phyloP scores from a whole-genome alignment of 2,113 vertebrate genomes.

The Pteropus alecto region DNA sequence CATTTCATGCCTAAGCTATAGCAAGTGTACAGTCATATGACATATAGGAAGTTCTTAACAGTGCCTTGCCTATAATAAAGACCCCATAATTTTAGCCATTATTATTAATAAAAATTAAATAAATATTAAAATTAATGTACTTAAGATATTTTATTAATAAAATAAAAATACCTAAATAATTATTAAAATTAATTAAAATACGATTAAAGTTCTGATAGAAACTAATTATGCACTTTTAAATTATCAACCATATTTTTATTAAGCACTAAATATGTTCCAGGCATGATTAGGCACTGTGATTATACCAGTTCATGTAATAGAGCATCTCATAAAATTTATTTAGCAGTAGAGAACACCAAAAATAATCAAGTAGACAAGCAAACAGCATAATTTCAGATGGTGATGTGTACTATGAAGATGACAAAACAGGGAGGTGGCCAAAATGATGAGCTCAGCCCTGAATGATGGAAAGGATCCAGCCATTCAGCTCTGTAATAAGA shows the following conservation, averaged over 20 bases:
- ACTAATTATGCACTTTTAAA: not conserved
- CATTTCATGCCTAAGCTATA: not conserved
- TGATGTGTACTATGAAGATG: not conserved
- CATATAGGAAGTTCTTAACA: not conserved
- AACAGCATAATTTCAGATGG: not conserved
- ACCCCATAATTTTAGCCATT: not conserved
- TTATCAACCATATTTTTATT: constrained; percentile 22
- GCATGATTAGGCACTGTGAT: not conserved
- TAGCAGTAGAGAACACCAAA: not conserved
- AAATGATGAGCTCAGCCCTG: not conserved
- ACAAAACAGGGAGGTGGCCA: not conserved
- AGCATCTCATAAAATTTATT: not conserved
- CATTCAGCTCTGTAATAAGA: not conserved
- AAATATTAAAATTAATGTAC: not conserved
- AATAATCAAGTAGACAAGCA: not conserved
- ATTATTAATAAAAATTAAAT: constrained; percentile 1
- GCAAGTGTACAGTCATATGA: not conserved
- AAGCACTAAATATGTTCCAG: not conserved
- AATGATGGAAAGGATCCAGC: not conserved
- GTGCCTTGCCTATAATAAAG: not conserved
- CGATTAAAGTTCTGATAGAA: not conserved
- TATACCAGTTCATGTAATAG: not conserved
- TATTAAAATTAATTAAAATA: constrained; percentile 3
- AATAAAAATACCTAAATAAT: not conserved
- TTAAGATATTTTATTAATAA: not conserved